These are phyloP conservation scores for Gymnogyps californianus DNA, from an alignment of 2,113 vertebrate species.

Conservation along the genomic window DNA sequence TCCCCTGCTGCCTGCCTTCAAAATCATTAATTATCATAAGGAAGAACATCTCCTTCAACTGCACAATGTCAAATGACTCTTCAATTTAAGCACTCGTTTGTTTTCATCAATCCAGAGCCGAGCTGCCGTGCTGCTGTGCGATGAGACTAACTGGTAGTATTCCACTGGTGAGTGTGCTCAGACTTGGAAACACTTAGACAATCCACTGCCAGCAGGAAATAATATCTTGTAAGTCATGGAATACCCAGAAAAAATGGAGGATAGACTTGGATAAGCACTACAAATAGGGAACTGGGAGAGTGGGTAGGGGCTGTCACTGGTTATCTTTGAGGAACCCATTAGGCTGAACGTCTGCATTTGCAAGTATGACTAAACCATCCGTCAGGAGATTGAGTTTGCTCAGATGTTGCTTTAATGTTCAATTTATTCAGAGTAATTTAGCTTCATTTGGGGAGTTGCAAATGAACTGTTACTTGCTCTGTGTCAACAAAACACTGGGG, in stretches of 20 bases:
- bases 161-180: neutral
- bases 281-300: neutral
- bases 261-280: neutral
- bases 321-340: neutral
- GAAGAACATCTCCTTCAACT: constrained; percentile 32
- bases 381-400: neutral
- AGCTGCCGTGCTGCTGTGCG: accelerated
- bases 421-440: constrained; percentile 40
- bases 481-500: neutral
- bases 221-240: neutral
- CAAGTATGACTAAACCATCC: neutral
- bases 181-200: neutral
- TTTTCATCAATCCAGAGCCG: neutral
- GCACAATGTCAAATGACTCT: neutral
- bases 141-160: neutral
- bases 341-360: neutral
- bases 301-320: neutral
- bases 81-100: neutral
- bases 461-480: constrained; percentile 22
- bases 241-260: neutral
- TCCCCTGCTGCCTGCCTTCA: neutral
- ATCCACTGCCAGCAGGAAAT: neutral
- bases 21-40: neutral
- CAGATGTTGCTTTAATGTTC: neutral
- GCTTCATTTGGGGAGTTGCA: constrained; percentile 11